Conservation (phyloP, 2,113 vertebrate genomes). For the Speoplatyrhinus poulsoni region DNA sequence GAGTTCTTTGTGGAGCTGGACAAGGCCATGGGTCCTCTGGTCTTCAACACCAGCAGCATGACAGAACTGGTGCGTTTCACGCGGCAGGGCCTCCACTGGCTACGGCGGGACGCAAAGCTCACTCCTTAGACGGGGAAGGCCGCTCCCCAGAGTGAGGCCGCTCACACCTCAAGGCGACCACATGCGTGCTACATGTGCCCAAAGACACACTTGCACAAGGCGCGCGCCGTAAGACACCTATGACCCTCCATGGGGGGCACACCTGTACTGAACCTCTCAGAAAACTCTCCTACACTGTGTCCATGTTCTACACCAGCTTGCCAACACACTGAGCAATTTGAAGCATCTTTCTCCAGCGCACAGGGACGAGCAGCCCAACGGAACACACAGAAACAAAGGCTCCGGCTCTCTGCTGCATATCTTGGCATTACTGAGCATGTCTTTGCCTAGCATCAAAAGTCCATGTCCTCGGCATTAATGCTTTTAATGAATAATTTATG, state of each 20-base stretch:
- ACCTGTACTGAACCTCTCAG: constrained; percentile 59
- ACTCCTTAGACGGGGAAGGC: constrained; percentile 65
- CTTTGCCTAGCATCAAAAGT: constrained; percentile 41
- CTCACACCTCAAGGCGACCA: constrained; percentile 3
- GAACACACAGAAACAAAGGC: constrained; percentile 41
- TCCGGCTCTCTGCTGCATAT: constrained; percentile 47
- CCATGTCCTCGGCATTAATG: constrained; percentile 54
- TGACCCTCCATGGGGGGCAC: constrained; percentile 42
- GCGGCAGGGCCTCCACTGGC: constrained; percentile 96
- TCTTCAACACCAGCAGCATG: constrained; percentile 98
- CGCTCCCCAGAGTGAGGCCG: constrained; percentile 36
- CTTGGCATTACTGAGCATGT: constrained; percentile 38
- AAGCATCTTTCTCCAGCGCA: constrained; percentile 45
- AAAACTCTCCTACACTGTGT: constrained; percentile 86
- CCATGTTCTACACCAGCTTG: constrained; percentile 80
- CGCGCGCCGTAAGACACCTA: constrained; percentile 37
- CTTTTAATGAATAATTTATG: constrained; percentile 52
- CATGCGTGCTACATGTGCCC: constrained; percentile 12
- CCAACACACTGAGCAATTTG: constrained; percentile 74
- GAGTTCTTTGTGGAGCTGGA: constrained; percentile 98
- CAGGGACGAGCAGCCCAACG: constrained; percentile 42
- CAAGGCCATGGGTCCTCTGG: constrained; percentile 94
- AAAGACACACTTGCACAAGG: constrained; percentile 33
- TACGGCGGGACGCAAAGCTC: constrained; percentile 93
- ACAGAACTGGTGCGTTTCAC: constrained; percentile 97